Evolutionary conservation across 2,888 invertebrate genomes (phyloP), one percentile per base, ranked within the genome.

Genomic region (Cartodere bifasciata): DNA sequence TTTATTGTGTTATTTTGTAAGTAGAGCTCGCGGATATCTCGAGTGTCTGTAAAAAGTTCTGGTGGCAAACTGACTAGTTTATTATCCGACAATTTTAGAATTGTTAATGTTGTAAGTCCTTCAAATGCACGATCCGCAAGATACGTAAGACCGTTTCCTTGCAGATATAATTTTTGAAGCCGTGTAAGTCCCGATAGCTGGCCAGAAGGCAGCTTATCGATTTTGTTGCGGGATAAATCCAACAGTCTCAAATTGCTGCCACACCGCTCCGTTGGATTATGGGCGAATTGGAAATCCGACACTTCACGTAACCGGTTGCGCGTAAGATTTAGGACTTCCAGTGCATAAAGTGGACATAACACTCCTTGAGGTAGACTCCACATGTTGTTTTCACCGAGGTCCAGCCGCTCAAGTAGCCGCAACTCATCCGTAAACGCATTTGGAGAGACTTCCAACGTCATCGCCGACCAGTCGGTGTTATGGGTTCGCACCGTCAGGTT

Each of bases 401-500:
- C 83, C 41, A 84, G 63, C 44, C 76, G 67, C 55, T 81, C 80
- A 37, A 84, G 62, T 42, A 77, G 70, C 40, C 72, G 70, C 11
- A 83, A 68, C 48, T 82, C 81, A 47, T 78, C 72, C 37, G 75
- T 72, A 55, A 83, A 81, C 21, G 80, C 79, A 30, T 77, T 73
- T 10, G 72, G 68, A 22, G 80, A 76, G 38, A 84, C 70, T 53
- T 83, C 79, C 38, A 84, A 65, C 31, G 79, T 74, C 73, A 83
- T 79, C 29, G 81, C 75, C 22, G 81, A 78, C 80, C 83, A 83
- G 53, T 83, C 81, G 23, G 80, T 82, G 60, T 84, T 84, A 61
- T 84, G 82, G 29, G 84, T 84, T 48, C 80, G 70, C 41, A 87
- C 72, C 24, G 85, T 84, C 35, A 87, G 65, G 55, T 83, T 81